phyloP scores from a whole-genome alignment of 2,797 vertebrate species.

The Pipistrellus pygmaeus region DNA sequence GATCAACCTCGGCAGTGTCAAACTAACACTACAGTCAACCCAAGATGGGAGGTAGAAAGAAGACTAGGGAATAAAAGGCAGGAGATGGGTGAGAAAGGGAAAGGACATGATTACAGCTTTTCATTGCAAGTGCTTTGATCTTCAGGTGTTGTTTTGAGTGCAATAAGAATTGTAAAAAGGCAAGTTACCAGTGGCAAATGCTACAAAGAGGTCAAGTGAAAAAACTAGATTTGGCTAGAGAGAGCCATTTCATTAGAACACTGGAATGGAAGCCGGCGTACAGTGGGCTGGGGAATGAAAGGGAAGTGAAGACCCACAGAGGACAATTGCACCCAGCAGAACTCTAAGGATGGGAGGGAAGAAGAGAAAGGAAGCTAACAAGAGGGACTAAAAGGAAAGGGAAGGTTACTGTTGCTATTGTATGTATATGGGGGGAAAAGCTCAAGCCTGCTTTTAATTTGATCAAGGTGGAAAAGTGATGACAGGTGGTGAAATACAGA shows the following conservation, averaged over 20 bases:
- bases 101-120: background rate
- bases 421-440: background rate
- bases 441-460: background rate
- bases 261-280: background rate
- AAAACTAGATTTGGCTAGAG: constrained; percentile 18
- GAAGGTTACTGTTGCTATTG: background rate
- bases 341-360: background rate
- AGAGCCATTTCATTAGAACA: background rate
- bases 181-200: constrained; percentile 28
- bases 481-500: constrained; percentile 25
- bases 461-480: background rate
- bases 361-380: background rate
- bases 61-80: background rate
- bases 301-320: background rate
- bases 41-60: background rate
- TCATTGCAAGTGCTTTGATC: background rate
- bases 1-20: background rate
- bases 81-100: background rate
- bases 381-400: constrained; percentile 5
- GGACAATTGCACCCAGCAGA: background rate
- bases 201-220: constrained; percentile 44
- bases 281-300: background rate
- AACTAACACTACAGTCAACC: constrained; percentile 1
- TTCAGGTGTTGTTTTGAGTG: background rate
- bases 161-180: constrained; percentile 20